Conservation (phyloP, 2,797 vertebrate genomes). For the Ibycter americanus region DNA sequence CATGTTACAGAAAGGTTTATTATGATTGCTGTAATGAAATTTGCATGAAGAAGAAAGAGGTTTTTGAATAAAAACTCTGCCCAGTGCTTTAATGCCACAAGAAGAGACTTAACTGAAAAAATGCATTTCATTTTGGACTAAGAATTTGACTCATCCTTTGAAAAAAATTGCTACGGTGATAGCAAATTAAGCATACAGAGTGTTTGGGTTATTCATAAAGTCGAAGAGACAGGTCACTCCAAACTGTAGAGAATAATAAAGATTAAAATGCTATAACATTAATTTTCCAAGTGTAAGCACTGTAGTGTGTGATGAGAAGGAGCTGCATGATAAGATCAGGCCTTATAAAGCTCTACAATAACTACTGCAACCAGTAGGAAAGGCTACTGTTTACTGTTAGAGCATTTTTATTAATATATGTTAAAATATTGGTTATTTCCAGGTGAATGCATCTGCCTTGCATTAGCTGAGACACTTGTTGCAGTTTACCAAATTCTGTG, state of each 20-base stretch:
- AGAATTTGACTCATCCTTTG: conserved; percentile 21
- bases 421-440: conserved; percentile 13
- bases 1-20: background rate
- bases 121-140: background rate
- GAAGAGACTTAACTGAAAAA: conserved; percentile 17
- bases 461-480: background rate
- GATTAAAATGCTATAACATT: background rate
- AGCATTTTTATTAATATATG: background rate
- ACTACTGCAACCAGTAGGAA: background rate
- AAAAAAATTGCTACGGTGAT: conserved; percentile 35
- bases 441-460: background rate
- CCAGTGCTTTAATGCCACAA: background rate
- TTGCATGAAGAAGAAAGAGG: background rate
- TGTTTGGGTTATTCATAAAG: conserved; percentile 42
- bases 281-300: background rate
- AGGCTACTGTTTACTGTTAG: background rate
- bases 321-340: background rate
- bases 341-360: background rate
- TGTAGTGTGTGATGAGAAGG: background rate
- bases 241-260: conserved; percentile 10
- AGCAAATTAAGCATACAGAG: background rate
- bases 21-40: background rate
- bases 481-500: background rate
- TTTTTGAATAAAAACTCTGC: background rate
- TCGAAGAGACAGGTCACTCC: background rate